Evolutionary conservation across 2,888 invertebrate species (phyloP).

Genomic region (Bimastos eiseni): DNA sequence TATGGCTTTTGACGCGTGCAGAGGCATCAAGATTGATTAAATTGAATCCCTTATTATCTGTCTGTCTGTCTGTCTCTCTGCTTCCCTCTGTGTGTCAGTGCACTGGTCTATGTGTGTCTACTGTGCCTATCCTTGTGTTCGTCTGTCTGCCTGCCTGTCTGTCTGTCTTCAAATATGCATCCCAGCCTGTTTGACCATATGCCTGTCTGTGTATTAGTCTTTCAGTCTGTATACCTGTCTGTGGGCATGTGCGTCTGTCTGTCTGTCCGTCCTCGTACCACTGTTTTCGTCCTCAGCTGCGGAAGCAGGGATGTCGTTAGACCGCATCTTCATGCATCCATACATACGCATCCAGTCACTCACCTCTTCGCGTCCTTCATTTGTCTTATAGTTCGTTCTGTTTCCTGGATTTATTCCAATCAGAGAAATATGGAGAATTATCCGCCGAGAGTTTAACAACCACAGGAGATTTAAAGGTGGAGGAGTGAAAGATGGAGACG

Average conservation of each 20-base stretch:
- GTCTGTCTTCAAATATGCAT: neutral
- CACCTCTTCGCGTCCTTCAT: neutral
- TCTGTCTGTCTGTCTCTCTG: too few relatives aligned
- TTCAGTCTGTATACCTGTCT: neutral
- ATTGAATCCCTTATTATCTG: too few relatives aligned
- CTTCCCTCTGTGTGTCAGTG: neutral
- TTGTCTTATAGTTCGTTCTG: neutral
- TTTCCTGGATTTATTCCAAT: neutral
- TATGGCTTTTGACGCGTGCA: neutral
- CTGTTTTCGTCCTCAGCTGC: too few relatives aligned
- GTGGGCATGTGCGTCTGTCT: neutral
- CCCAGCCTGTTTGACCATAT: neutral
- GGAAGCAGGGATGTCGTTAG: too few relatives aligned
- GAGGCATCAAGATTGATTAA: too few relatives aligned
- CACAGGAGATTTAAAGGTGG: neutral
- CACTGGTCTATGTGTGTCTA: too few relatives aligned
- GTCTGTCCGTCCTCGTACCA: neutral
- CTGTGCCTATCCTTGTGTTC: neutral
- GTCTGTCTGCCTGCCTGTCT: neutral
- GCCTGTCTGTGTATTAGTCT: neutral
- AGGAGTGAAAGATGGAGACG: neutral
- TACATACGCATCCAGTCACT: too few relatives aligned
- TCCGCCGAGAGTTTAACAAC: neutral
- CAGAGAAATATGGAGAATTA: neutral
- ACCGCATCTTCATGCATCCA: too few relatives aligned